Conservation (phyloP, 2,113 vertebrate species). For the Prionailurus bengalensis region DNA sequence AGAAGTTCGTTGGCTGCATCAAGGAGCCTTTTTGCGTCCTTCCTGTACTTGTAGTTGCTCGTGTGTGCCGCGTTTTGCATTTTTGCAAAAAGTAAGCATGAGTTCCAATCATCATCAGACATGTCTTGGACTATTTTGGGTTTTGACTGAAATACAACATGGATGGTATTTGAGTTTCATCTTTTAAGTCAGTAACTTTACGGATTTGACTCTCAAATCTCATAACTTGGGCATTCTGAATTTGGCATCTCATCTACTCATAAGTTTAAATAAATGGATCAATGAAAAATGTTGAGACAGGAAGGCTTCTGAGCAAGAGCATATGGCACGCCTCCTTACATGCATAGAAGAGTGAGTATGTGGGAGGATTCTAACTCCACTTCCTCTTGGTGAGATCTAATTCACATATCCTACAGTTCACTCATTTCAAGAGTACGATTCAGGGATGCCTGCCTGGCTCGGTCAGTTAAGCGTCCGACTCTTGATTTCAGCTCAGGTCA, state of each 20-base stretch:
- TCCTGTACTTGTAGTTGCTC: not conserved
- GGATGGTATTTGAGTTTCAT: conserved; percentile 32
- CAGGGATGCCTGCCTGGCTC: no score
- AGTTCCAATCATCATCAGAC: not conserved
- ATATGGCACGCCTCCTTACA: not conserved
- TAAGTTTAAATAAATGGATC: not conserved
- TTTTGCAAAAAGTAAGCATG: not conserved
- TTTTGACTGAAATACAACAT: not conserved
- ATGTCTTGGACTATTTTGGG: not conserved
- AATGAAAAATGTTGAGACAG: not conserved
- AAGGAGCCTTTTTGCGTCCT: not conserved
- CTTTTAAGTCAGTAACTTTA: not conserved
- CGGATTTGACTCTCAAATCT: not conserved
- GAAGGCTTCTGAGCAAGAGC: not conserved
- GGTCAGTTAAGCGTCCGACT: no score
- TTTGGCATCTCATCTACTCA: not conserved
- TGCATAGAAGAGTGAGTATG: not conserved
- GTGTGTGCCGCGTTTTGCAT: not conserved
- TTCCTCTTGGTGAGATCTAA: not conserved
- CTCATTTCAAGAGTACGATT: not conserved
- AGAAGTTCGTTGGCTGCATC: not conserved
- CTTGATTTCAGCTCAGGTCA: no score
- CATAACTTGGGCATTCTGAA: not conserved
- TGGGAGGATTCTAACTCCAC: not conserved
- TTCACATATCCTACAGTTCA: not conserved